Percentiles rank a stretch among this genome's conserved stretches.
Conservation (phyloP, 2,888 invertebrate genomes). For the Eupithecia inturbata region DNA sequence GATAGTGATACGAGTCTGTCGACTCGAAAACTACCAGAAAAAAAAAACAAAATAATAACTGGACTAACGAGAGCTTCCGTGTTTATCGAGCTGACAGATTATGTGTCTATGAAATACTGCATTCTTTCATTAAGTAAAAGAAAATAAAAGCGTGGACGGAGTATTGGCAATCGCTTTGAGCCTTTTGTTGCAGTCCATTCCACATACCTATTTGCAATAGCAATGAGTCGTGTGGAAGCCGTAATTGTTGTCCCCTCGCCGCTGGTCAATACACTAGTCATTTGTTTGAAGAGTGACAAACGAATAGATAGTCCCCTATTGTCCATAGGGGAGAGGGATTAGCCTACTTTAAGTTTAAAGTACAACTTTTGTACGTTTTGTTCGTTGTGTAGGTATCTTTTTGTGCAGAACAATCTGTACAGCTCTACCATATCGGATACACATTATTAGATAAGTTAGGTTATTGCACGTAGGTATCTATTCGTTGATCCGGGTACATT, state of each 20-base stretch:
- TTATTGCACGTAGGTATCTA: not conserved
- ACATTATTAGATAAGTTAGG: not conserved
- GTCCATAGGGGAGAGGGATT: constrained; percentile 11
- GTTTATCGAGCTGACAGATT: too few relatives aligned
- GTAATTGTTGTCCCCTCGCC: constrained; percentile 19
- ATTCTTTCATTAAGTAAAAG: not conserved
- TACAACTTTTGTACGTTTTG: not conserved
- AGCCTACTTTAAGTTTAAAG: constrained; percentile 13
- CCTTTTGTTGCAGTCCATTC: not conserved
- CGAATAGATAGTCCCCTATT: constrained; percentile 17
- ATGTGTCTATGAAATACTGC: not conserved
- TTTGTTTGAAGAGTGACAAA: constrained; percentile 22
- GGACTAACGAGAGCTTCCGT: not conserved
- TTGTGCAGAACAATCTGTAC: not conserved
- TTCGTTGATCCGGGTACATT: not conserved
- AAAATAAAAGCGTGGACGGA: not conserved
- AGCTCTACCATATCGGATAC: not conserved
- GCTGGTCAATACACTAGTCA: constrained; percentile 9
- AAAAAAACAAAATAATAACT: too few relatives aligned
- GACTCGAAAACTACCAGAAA: too few relatives aligned
- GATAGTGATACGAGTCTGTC: not conserved
- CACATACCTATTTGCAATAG: constrained; percentile 2
- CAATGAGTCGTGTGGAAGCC: constrained; percentile 14
- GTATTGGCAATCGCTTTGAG: not conserved
- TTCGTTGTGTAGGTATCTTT: not conserved